Evolutionary conservation across 1,140 invertebrate species (phyloP), one percentile per base, ranked within the genome.

Genomic region (Thaumatotibia leucotreta): DNA sequence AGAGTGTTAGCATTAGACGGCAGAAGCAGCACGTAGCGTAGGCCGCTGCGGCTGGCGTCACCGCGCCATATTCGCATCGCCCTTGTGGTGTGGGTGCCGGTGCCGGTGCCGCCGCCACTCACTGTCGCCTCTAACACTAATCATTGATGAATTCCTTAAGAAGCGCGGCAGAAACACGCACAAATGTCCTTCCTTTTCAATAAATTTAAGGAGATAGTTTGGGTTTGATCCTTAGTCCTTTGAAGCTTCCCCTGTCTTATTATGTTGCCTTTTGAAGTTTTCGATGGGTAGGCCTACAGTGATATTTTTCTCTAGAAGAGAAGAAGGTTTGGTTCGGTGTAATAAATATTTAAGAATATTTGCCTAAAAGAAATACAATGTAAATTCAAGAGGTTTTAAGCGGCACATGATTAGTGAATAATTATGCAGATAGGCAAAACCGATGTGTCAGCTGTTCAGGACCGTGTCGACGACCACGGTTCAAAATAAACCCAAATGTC

Each of bases 401-500:
- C 4, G 33, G 5, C 11, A 35, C 10, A n/a, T 35, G 33, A 4
- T 11, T 35, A 35, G 11, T 14, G n/a, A 11, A 35, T 35, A 35
- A 2, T 11, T 22, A 52, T 9, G 50, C 23, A n/a, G 10, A n/a
- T n/a, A n/a, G n/a, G n/a, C n/a, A n/a, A n/a, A 54, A n/a, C 50
- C 22, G 24, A 20, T 11, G 50, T 24, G 50, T 54, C 50, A 54
- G 50, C 50, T 54, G 50, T 54, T 54, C 22, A 8, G 23, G 11
- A 14, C 35, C 69, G 63, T 64, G 32, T 52, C 67, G 35, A n/a
- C 23, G 10, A 2, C 27, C 62, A 27, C 67, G 49, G 64, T 31
- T 67, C 10, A 45, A 70, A 73, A 73, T 73, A 73, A 68, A 70
- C 68, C 9, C 39, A 68, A 70, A 70, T 70, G 72, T 67, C 66